Conservation (phyloP, 2,113 vertebrate genomes). For the Origma solitaria region DNA sequence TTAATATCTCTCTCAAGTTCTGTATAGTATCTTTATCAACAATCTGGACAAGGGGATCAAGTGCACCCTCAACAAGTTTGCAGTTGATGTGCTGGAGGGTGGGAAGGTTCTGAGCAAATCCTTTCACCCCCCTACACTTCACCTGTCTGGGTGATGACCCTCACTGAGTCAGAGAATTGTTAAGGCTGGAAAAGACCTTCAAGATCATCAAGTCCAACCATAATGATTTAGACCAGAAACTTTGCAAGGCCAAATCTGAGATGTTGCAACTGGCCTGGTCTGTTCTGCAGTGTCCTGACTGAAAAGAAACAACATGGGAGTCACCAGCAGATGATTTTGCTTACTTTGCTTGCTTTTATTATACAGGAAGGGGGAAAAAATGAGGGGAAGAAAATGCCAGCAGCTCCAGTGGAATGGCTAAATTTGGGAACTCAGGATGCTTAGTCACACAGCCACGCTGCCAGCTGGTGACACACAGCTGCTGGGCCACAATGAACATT, state of each 20-base stretch:
- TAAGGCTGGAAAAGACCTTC: accelerated
- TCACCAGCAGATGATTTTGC: neutral
- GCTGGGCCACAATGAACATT: conserved; percentile 7
- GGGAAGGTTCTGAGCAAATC: neutral
- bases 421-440: conserved; percentile 50
- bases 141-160: neutral
- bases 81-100: neutral
- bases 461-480: conserved; percentile 53
- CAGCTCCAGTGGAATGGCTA: neutral
- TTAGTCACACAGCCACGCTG: conserved; percentile 33
- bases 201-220: neutral
- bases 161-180: neutral
- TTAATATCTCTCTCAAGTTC: neutral
- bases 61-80: neutral
- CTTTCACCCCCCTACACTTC: neutral
- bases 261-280: neutral
- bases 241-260: neutral
- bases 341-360: neutral
- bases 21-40: neutral
- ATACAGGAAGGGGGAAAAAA: neutral
- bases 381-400: neutral
- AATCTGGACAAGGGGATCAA: neutral
- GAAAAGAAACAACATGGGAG: neutral
- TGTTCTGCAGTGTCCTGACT: neutral
- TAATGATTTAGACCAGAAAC: neutral